phyloP scores from a whole-genome alignment of 2,888 invertebrate genomes.

The Pilophorus perplexus region DNA sequence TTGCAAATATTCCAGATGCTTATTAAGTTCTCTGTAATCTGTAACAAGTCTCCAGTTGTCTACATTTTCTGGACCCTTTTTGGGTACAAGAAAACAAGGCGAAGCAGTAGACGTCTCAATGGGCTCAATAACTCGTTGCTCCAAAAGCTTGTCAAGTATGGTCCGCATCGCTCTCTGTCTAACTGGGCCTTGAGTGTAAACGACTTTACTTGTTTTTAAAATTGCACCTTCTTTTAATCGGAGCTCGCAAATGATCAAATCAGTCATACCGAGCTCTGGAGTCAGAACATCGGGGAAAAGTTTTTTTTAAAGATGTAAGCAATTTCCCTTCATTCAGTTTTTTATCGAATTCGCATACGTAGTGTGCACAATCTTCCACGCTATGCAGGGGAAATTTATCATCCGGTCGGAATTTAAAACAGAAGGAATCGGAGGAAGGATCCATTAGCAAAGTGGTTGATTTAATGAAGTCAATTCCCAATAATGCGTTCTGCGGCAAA shows the following conservation, averaged over 20 bases:
- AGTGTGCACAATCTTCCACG: neutral
- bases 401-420: constrained; percentile 19
- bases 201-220: constrained; percentile 3
- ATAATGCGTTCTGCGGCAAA: neutral
- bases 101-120: constrained; percentile 3
- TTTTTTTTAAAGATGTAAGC: neutral
- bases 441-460: neutral
- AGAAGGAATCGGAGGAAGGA: constrained; percentile 2
- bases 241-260: neutral
- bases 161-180: neutral
- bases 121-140: constrained; percentile 10
- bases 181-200: constrained; percentile 11
- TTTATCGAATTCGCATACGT: too few species aligned
- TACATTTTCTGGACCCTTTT: neutral
- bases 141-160: constrained; percentile 12
- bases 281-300: constrained; percentile 16
- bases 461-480: constrained; percentile 20
- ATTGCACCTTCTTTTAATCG: constrained; percentile 8
- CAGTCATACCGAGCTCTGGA: neutral
- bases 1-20: neutral
- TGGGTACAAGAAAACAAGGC: constrained; percentile 20
- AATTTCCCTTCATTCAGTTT: neutral
- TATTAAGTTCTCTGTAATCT: constrained; percentile 44
- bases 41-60: constrained; percentile 44
- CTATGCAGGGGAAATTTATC: neutral